A percentile compares a stretch with the other conserved stretches of the same genome.
Conservation (phyloP, 2,797 vertebrate species). For the Petrocephalus sullivani region DNA sequence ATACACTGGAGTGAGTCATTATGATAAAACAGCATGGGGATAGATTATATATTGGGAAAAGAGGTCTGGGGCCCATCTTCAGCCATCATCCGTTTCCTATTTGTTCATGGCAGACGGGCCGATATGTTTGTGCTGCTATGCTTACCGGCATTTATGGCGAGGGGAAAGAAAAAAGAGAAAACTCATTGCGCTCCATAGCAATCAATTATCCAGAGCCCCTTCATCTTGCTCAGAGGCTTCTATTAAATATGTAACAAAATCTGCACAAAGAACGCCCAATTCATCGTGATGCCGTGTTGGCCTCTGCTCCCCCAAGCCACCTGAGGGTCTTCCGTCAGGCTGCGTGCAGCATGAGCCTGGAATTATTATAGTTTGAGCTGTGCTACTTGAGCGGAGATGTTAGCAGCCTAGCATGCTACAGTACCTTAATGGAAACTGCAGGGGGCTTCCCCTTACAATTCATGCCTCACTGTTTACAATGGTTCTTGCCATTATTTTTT, state of each 20-base stretch:
- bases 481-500: not conserved
- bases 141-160: not conserved
- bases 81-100: not conserved
- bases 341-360: not conserved
- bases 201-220: conserved; percentile 14
- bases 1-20: not conserved
- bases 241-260: conserved; percentile 14
- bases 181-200: not conserved
- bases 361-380: not conserved
- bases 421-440: not conserved
- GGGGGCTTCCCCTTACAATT: no score
- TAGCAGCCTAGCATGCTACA: not conserved
- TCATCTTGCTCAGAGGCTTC: conserved; percentile 4
- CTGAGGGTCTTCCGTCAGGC: not conserved
- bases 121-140: not conserved
- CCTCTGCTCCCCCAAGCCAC: not conserved
- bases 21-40: not conserved
- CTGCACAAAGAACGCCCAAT: not conserved
- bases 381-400: not conserved
- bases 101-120: not conserved
- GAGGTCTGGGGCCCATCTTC: not conserved
- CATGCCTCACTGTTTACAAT: not conserved
- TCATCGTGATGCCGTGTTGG: not conserved
- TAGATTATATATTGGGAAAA: not conserved
- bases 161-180: not conserved